Evolutionary conservation across 2,888 invertebrate species (phyloP).

Genomic region (Choreutis nemorana): DNA sequence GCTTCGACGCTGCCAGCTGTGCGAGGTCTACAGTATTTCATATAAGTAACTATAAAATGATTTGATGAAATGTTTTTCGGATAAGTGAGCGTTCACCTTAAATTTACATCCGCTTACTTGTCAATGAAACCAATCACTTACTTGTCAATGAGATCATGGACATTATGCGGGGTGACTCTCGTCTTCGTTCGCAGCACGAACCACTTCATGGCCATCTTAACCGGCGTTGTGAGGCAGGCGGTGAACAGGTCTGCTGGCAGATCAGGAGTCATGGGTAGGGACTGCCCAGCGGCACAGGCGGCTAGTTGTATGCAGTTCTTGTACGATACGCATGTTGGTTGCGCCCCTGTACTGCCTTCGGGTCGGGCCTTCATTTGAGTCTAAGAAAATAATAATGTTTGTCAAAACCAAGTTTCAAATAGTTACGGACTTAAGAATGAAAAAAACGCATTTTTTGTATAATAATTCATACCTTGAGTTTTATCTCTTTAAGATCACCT

Average conservation of each 20-base stretch:
- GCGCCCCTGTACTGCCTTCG: conserved; percentile 10
- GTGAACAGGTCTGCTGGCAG: conserved; percentile 98
- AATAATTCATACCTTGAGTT: too few relatives aligned
- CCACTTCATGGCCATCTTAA: conserved; percentile 95
- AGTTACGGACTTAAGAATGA: too few relatives aligned
- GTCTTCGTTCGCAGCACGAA: conserved; percentile 85
- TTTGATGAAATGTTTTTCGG: too few relatives aligned
- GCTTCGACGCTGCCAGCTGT: too few relatives aligned
- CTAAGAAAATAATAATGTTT: background rate
- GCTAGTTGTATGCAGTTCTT: conserved; percentile 96
- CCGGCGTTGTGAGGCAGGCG: conserved; percentile 97
- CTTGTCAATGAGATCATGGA: conserved; percentile 91
- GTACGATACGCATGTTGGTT: conserved; percentile 67
- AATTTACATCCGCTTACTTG: too few relatives aligned
- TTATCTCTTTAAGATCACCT: too few relatives aligned
- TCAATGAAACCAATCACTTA: conserved; percentile 58
- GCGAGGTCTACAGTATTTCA: too few relatives aligned
- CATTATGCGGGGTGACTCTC: conserved; percentile 82
- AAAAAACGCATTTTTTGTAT: too few relatives aligned
- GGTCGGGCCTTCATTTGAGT: conserved; percentile 6
- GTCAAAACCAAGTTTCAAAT: too few relatives aligned
- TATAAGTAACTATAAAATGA: too few relatives aligned
- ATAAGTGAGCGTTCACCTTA: too few relatives aligned
- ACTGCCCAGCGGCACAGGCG: conserved; percentile 93
- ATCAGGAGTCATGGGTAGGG: conserved; percentile 96